Conservation (phyloP, 35 echinoderm and acorn worm genomes). For the Amphiura filiformis region DNA sequence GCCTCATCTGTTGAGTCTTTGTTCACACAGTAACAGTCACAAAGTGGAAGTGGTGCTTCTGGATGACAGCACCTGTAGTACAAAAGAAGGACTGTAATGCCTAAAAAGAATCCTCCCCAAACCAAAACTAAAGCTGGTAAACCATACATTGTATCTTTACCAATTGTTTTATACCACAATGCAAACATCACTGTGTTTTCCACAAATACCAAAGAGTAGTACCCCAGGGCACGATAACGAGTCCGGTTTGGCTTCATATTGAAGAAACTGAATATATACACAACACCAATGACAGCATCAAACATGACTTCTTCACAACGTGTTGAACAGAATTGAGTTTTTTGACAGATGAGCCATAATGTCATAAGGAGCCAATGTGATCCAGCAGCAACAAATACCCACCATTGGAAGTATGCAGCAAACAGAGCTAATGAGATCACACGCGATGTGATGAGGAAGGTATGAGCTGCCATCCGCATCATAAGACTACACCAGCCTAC, state of each 20-base stretch:
- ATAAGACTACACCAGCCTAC: conserved; percentile 64
- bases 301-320: conserved; percentile 77
- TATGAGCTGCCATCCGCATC: conserved; percentile 70
- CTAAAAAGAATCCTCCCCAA: conserved; percentile 90
- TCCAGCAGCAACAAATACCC: conserved; percentile 58
- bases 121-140: conserved; percentile 77
- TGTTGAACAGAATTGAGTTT: conserved; percentile 85
- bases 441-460: conserved; percentile 80
- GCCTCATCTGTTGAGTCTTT: neutral
- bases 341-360: conserved; percentile 80
- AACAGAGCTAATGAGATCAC: conserved; percentile 88
- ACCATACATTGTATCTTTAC: conserved; percentile 45
- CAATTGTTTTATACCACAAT: conserved; percentile 72
- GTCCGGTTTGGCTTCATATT: conserved; percentile 93
- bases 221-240: conserved; percentile 48
- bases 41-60: conserved; percentile 23
- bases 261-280: conserved; percentile 94
- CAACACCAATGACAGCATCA: conserved; percentile 79
- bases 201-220: conserved; percentile 73
- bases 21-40: neutral
- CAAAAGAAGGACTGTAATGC: conserved; percentile 56
- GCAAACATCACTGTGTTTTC: conserved; percentile 92
- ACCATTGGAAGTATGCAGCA: conserved; percentile 74
- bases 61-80: conserved; percentile 70
- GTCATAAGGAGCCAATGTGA: conserved; percentile 85